phyloP scores from a whole-genome alignment of 2,797 vertebrate genomes.

The Capromys pilorides region DNA sequence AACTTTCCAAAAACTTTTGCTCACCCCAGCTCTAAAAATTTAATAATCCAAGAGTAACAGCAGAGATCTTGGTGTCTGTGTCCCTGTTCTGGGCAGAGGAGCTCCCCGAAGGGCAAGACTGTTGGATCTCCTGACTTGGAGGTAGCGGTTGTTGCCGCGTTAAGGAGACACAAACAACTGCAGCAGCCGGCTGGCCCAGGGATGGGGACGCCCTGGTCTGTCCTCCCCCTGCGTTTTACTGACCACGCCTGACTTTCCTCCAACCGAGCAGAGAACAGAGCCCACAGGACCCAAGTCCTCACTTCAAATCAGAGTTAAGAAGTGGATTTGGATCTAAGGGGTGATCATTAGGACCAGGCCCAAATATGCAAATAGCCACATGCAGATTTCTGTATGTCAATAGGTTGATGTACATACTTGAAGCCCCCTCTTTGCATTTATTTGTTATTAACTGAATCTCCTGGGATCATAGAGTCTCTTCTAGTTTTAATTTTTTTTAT shows the following conservation, averaged over 20 bases:
- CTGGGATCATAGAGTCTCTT: too few relatives aligned
- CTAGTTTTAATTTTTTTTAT: too few relatives aligned
- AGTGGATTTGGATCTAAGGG: neutral
- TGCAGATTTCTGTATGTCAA: neutral
- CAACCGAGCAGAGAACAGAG: neutral
- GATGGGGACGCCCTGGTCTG: rapidly evolving
- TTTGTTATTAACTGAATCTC: neutral
- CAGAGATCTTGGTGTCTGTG: neutral
- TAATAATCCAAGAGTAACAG: neutral
- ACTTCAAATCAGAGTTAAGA: neutral
- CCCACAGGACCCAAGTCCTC: neutral
- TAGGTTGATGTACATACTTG: neutral
- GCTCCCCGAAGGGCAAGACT: too few relatives aligned
- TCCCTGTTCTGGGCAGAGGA: neutral
- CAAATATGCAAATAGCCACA: neutral
- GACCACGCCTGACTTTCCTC: neutral
- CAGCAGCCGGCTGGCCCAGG: rapidly evolving
- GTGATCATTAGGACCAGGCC: neutral
- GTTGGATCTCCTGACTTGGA: too few relatives aligned
- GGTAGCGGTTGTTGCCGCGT: neutral
- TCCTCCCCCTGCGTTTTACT: neutral
- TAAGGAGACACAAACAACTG: neutral
- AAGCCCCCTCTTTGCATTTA: neutral
- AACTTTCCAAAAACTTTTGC: neutral
- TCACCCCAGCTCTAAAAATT: neutral